Conservation (phyloP, 1,140 invertebrate species). For the Neomicropteryx cornuta region DNA sequence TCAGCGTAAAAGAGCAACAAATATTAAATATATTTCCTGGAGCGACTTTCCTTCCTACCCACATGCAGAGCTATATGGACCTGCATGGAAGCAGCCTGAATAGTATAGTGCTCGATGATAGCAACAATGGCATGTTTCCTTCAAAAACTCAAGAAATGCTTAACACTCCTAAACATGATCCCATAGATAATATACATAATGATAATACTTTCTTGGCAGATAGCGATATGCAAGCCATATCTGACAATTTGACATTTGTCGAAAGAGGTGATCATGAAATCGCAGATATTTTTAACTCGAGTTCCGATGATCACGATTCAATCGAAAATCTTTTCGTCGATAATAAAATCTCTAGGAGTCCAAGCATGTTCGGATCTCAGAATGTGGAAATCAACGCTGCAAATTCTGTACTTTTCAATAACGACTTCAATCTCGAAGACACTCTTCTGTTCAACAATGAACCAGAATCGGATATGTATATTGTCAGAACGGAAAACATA, state of each 20-base stretch:
- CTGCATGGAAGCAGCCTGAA: no score
- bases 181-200: slow-evolving; percentile 7
- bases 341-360: slow-evolving; percentile 8
- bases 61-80: slow-evolving; percentile 57
- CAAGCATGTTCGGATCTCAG: slow-evolving; percentile 17
- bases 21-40: slow-evolving; percentile 38
- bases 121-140: no score
- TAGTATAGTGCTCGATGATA: no score
- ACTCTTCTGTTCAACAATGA: slow-evolving; percentile 37
- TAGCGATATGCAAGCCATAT: no score
- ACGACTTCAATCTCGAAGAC: slow-evolving; percentile 35
- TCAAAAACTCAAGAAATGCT: no score
- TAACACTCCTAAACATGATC: slow-evolving; percentile 8
- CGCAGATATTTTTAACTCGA: slow-evolving; percentile 14
- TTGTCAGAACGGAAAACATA: slow-evolving; percentile 38
- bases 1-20: slow-evolving; percentile 41
- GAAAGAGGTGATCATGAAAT: slow-evolving; percentile 14
- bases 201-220: slow-evolving; percentile 7
- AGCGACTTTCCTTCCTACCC: slow-evolving; percentile 53
- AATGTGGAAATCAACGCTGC: slow-evolving; percentile 39
- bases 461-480: slow-evolving; percentile 39
- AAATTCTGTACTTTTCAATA: slow-evolving; percentile 37
- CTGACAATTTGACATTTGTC: slow-evolving; percentile 12
- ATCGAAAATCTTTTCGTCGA: slow-evolving; percentile 13
- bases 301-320: slow-evolving; percentile 8